Percentiles rank a stretch among this genome's conserved stretches.
Conservation (phyloP, 2,113 vertebrate genomes). For the Platycercus adscitus region DNA sequence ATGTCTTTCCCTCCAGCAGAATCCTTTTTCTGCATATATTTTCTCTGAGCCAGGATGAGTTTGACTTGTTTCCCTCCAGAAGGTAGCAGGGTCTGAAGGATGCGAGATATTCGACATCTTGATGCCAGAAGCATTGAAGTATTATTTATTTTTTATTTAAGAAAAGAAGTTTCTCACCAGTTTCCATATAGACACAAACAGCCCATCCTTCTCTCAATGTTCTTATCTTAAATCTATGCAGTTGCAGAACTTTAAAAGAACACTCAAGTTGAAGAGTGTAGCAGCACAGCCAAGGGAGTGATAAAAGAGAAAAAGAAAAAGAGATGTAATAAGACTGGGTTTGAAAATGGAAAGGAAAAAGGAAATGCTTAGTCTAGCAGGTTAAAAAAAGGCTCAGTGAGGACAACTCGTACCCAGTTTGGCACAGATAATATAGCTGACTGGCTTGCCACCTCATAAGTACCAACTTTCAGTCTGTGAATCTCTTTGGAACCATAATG, state of each 20-base stretch:
- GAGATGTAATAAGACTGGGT: neutral
- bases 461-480: neutral
- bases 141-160: neutral
- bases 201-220: neutral
- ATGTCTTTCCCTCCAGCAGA: neutral
- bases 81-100: neutral
- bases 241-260: conserved; percentile 41
- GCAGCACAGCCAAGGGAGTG: neutral
- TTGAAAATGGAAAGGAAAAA: conserved; percentile 25
- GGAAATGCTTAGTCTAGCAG: conserved; percentile 6
- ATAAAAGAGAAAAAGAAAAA: conserved; percentile 29
- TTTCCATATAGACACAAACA: neutral
- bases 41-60: neutral
- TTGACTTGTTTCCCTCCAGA: neutral
- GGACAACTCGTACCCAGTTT: neutral
- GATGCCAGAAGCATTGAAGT: neutral
- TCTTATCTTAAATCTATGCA: conserved; percentile 7
- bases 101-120: neutral
- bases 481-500: neutral
- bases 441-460: neutral
- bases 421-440: neutral
- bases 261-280: neutral
- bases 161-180: neutral
- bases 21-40: neutral
- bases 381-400: neutral